Evolutionary conservation across 2,888 invertebrate species (phyloP).

Genomic region (Lobophora halterata): DNA sequence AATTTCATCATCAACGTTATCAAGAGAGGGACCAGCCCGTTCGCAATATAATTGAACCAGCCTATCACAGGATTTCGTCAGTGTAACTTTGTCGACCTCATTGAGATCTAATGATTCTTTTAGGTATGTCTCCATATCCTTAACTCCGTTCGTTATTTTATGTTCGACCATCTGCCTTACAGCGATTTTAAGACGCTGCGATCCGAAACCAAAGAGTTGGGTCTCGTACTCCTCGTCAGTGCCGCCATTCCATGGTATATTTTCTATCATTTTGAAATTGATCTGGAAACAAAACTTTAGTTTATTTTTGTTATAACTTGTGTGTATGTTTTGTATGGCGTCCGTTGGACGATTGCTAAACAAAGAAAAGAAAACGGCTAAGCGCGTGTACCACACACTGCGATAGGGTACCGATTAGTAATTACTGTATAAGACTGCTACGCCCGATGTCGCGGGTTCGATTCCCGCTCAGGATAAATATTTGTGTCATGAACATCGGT

Average conservation of each 20-base stretch:
- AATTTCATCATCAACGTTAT: slow-evolving; percentile 62
- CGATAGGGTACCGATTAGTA: too few relatives aligned
- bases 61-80: slow-evolving; percentile 63
- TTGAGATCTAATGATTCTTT: slow-evolving; percentile 59
- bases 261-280: slow-evolving; percentile 54
- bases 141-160: slow-evolving; percentile 63
- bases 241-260: slow-evolving; percentile 61
- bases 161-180: slow-evolving; percentile 70
- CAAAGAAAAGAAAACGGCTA: too few relatives aligned
- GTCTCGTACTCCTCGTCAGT: slow-evolving; percentile 74
- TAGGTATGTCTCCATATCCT: slow-evolving; percentile 64
- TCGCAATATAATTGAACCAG: slow-evolving; percentile 62
- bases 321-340: too few relatives aligned
- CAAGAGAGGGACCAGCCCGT: slow-evolving; percentile 58
- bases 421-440: too few relatives aligned
- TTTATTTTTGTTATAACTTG: too few relatives aligned
- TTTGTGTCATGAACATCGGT: too few relatives aligned
- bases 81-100: slow-evolving; percentile 60
- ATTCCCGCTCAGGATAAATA: too few relatives aligned
- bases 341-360: too few relatives aligned
- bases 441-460: too few relatives aligned
- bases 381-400: too few relatives aligned
- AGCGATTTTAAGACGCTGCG: slow-evolving; percentile 68
- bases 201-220: slow-evolving; percentile 72
- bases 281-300: too few relatives aligned